Percentiles rank a stretch among this genome's conserved stretches.
Conservation (phyloP, 2,797 vertebrate genomes). For the Sebastolobus alascanus region DNA sequence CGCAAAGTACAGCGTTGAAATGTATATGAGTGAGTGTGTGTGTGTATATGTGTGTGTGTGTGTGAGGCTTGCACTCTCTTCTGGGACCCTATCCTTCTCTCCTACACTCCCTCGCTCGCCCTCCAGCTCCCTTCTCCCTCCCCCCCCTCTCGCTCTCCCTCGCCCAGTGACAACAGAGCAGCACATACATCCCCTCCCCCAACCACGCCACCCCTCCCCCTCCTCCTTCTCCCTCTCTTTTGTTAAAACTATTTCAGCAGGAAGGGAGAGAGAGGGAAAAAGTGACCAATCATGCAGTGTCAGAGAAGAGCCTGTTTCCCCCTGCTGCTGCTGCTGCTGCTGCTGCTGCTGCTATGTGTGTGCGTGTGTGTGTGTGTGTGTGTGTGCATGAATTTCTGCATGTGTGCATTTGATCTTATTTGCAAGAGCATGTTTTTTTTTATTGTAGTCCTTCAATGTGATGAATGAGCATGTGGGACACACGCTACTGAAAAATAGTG, state of each 20-base stretch:
- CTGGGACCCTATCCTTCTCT: slow-evolving; percentile 77
- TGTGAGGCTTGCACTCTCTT: slow-evolving; percentile 51
- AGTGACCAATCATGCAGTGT: slow-evolving; percentile 83
- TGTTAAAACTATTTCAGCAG: slow-evolving; percentile 85
- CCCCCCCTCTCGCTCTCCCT: slow-evolving; percentile 51
- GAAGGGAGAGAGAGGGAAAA: slow-evolving; percentile 81
- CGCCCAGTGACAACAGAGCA: slow-evolving; percentile 80
- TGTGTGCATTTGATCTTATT: slow-evolving; percentile 20
- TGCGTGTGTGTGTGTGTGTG: slow-evolving; percentile 35
- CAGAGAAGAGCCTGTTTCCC: slow-evolving; percentile 65
- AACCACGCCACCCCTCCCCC: slow-evolving; percentile 64
- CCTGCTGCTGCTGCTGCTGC: slow-evolving; percentile 17
- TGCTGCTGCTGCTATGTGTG: slow-evolving; percentile 2
- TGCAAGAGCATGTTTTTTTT: slow-evolving; percentile 13
- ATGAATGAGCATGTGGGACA: slow-evolving; percentile 37
- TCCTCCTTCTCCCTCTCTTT: slow-evolving; percentile 75
- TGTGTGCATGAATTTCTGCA: slow-evolving; percentile 8
- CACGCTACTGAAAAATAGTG: slow-evolving; percentile 48
- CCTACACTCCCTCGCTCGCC: slow-evolving; percentile 69
- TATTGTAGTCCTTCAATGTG: slow-evolving; percentile 19
- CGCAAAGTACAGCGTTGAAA: slow-evolving; percentile 48
- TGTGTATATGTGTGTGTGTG: slow-evolving; percentile 16
- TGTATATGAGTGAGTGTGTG: slow-evolving; percentile 22
- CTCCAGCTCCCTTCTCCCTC: slow-evolving; percentile 63
- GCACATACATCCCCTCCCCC: slow-evolving; percentile 77